Base-by-base conservation (phyloP, 2,113 vertebrate species). In the Siniperca chuatsi region DNA sequence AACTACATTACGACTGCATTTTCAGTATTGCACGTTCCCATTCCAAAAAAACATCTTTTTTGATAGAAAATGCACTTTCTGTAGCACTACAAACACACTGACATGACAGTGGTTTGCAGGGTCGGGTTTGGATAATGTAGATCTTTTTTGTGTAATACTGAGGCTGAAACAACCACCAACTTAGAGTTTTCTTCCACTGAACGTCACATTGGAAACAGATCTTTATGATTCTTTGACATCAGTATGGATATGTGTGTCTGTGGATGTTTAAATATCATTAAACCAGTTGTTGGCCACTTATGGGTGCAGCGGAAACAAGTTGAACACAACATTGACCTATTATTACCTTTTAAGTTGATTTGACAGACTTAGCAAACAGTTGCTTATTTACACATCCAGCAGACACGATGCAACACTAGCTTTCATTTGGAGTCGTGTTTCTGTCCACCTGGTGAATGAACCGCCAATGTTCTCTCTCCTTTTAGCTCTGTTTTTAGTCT, bases 11-110 rank as follows among this genome's bases (percentile, higher is more conserved):
- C 0, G 11, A 23, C 8, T n/a, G 7, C 33, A 50, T 21, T 12
- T 57, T 79, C 16, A 65, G 42, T 75, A 62, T 84, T 71, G 9
- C 57, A 87, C 40, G 8, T 58, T 37, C 44, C 50, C 13, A 11
- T 46, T 64, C 4, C 16, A 13, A 52, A 13, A 7, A 13, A 42
- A 2, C 21, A 55, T 23, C 2, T 57, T 13, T n/a, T 13, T 6
- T 37, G n/a, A 52, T 18, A 52, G 16, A 50, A 50, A 50, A 50
- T 60, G 25, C 6, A 40, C 37, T 40, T 42, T 65, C 62, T 40
- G 4, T 12, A 23, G 13, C 29, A 18, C 18, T 4, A 65, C 20
- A 57, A 57, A 40, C 33, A 20, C 33, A 65, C 29, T 29, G 29
- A 29, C n/a, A 16, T 33, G 25, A 2, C 16, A 23, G 40, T 16